Evolutionary conservation across 2,888 invertebrate species (phyloP), one percentile per base, ranked within the genome.

Genomic region (Lacanobia wlatinum): DNA sequence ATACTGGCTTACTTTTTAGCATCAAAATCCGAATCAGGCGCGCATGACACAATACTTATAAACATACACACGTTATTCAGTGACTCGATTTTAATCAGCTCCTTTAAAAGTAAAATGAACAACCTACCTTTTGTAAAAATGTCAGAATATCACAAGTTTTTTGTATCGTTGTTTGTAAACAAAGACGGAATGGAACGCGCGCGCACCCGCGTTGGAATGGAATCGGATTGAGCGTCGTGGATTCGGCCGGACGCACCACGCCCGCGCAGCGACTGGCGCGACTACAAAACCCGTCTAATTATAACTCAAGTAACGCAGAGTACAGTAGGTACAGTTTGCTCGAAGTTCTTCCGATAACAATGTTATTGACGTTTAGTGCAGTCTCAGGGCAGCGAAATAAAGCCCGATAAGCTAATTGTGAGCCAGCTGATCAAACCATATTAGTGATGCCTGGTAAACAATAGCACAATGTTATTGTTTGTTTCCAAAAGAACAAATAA

Each of bases 131-230:
- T 3, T 50, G 60, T 8, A 40, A 21, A 65, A 58, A 60, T 68
- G 48, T 59, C 58, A 66, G 64, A 71, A 71, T 53, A 69, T 58
- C 72, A 72, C 67, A 60, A 66, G 34, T 48, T 50, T 76, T 65
- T 62, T 52, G 10, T 46, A 61, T 69, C n/a, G 74, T 40, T 66
- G 63, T 91, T 90, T 88, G 89, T 91, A 91, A 91, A 91, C 91
- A 91, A 89, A 83, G 68, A 46, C 48, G 60, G 40, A 70, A 71
- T 76, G 50, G 72, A 66, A 68, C 70, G 82, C 82, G 84, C 86
- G 77, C 80, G 84, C 84, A 85, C 86, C 75, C 43, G 65, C 64
- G 70, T 68, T 78, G 18, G 56, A 6, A 61, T 73, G 46, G 73
- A 78, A 80, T 63, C 62, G 67, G 67, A 80, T 83, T 78, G 77